Percentiles rank a stretch among this genome's conserved stretches.
Conservation (phyloP, 1,140 invertebrate species). For the Ylistrum balloti region DNA sequence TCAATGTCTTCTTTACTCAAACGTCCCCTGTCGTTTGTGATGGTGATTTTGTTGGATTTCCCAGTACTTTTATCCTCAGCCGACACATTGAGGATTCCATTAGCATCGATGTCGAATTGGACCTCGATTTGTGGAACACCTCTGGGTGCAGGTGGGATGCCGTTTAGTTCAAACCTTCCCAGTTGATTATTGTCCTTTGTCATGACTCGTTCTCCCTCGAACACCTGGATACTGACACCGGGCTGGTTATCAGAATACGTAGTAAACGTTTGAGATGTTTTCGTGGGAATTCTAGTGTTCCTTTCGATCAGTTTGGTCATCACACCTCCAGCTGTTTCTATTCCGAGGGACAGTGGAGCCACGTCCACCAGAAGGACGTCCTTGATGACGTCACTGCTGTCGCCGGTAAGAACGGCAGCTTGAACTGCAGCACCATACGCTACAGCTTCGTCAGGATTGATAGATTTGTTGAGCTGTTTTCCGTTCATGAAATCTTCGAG, state of each 20-base stretch:
- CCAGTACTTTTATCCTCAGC: constrained; percentile 88
- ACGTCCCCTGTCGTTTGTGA: constrained; percentile 85
- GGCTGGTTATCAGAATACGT: constrained; percentile 86
- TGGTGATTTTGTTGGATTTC: constrained; percentile 91
- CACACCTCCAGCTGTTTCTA: constrained; percentile 87
- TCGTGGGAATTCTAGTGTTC: constrained; percentile 80
- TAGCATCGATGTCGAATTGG: constrained; percentile 86
- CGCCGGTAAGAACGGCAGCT: constrained; percentile 82
- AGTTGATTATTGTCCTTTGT: constrained; percentile 88
- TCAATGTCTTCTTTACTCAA: constrained; percentile 84
- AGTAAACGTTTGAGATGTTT: constrained; percentile 78
- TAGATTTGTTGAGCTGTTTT: constrained; percentile 94
- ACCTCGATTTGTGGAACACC: constrained; percentile 92
- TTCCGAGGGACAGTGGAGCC: constrained; percentile 79
- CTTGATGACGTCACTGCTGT: constrained; percentile 70
- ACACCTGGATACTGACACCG: constrained; percentile 88
- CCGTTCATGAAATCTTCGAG: constrained; percentile 95
- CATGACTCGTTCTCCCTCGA: constrained; percentile 96
- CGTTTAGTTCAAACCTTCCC: constrained; percentile 87
- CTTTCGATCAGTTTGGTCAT: constrained; percentile 77
- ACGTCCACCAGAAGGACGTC: constrained; percentile 80
- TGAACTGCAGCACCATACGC: constrained; percentile 88
- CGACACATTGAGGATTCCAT: constrained; percentile 85
- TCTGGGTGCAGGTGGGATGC: constrained; percentile 95
- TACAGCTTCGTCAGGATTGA: constrained; percentile 93